phyloP scores from a whole-genome alignment of 2,888 invertebrate genomes.

The Agrilus cyanescens region DNA sequence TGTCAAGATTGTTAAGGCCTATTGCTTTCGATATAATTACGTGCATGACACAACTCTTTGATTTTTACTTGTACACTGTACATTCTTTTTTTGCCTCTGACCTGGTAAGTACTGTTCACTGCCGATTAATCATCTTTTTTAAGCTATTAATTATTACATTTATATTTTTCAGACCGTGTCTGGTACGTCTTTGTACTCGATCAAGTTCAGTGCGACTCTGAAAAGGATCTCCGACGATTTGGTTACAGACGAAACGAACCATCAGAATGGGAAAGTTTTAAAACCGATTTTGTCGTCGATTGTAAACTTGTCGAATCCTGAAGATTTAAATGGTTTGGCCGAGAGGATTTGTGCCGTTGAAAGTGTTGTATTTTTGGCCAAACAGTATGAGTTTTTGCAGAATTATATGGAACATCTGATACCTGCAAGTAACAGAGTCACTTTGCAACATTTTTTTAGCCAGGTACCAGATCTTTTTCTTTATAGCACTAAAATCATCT shows the following conservation, averaged over 20 bases:
- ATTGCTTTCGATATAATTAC: slow-evolving; percentile 86
- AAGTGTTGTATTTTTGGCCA: slow-evolving; percentile 79
- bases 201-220: slow-evolving; percentile 60
- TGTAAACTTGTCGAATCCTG: slow-evolving; percentile 55
- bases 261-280: slow-evolving; percentile 32
- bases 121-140: slow-evolving; percentile 1
- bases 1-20: slow-evolving; percentile 78
- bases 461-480: no score
- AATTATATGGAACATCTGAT: slow-evolving; percentile 77
- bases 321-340: slow-evolving; percentile 67
- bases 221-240: slow-evolving; percentile 69
- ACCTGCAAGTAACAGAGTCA: slow-evolving; percentile 53
- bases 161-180: slow-evolving; percentile 36
- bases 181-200: slow-evolving; percentile 45
- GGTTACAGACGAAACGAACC: slow-evolving; percentile 33
- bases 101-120: slow-evolving; percentile 40
- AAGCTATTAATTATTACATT: slow-evolving; percentile 5
- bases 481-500: no score
- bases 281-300: slow-evolving; percentile 49
- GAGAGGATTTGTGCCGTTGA: slow-evolving; percentile 88
- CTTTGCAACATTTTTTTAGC: slow-evolving; percentile 58
- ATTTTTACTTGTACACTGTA: slow-evolving; percentile 84
- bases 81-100: slow-evolving; percentile 76
- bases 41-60: slow-evolving; percentile 84
- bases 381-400: slow-evolving; percentile 75